Evolutionary conservation across 37 sponge, comb jelly and placozoan species (phyloP), one percentile per base, ranked within the genome.

Genomic region (Axinella damicornis): DNA sequence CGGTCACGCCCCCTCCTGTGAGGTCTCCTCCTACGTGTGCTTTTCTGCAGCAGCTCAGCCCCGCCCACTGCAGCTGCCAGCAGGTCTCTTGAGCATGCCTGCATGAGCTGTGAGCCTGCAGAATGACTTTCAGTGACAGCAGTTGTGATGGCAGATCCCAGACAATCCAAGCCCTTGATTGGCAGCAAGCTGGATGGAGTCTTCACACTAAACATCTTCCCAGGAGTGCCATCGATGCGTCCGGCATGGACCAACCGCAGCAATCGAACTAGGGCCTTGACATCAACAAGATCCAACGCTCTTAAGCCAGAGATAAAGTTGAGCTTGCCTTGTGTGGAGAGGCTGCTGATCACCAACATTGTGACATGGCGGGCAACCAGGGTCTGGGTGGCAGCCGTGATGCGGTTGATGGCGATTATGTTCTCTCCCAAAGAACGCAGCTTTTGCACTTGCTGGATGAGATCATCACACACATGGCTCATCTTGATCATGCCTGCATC

Each of bases 31-130:
- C 79, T 34, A 22, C 76, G 39, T 14, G 37, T 18, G 0, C 22
- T 6, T 24, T 19, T 41, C 65, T 65, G 55, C 15, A 83, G 38
- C 19, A 79, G 68, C 41, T 75, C 55, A 55, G 81, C 86, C 20
- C 91, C 91, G 38, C 91, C 86, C 56, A 90, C 91, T 33, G 91
- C 91, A 57, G 75, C 80, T n/a, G 86, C 74, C 21, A 85, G 41
- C 0, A 90, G 76, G 28, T 90, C 91, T 34, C 69, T 31, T 31
- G 81, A 84, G 56, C 91, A 90, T 12, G 86, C 20, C 70, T 85
- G 69, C 69, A 85, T 65, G 21, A 90, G 74, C 61, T 89, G 83
- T 16, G 70, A 46, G 12, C 78, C 83, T 57, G 77, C 76, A 63
- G 30, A 19, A 21, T 14, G 24, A n/a, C 61, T 70, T 12, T 74